phyloP scores from a whole-genome alignment of 1,140 invertebrate genomes.

The Micrasema minimum region DNA sequence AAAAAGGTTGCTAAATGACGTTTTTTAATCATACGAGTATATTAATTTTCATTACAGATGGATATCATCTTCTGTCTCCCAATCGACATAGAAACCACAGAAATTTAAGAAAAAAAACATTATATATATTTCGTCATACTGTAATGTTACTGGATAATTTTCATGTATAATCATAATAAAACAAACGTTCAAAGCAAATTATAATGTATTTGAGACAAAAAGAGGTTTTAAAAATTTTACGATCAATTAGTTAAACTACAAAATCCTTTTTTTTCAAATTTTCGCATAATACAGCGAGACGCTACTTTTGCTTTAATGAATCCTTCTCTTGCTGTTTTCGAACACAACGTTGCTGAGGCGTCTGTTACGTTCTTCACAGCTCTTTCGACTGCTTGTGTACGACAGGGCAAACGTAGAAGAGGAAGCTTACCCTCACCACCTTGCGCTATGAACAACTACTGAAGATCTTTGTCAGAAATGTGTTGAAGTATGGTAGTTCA shows the following conservation, averaged over 20 bases:
- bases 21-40: too few species aligned
- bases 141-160: constrained; percentile 5
- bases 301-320: constrained; percentile 25
- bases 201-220: neutral
- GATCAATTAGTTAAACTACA: neutral
- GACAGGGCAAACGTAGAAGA: constrained; percentile 30
- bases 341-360: neutral
- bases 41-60: too few species aligned
- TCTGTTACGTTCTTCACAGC: too few species aligned
- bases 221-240: neutral
- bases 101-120: too few species aligned
- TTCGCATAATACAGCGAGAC: neutral
- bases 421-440: constrained; percentile 19
- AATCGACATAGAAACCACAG: too few species aligned
- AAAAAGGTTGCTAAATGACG: neutral
- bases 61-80: too few species aligned
- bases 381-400: constrained; percentile 15
- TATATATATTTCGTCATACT: too few species aligned
- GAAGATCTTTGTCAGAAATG: neutral
- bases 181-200: neutral
- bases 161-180: constrained; percentile 1
- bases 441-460: constrained; percentile 21
- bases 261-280: neutral
- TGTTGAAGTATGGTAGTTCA: too few species aligned
- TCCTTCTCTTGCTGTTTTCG: constrained; percentile 24